phyloP scores from a whole-genome alignment of 2,113 vertebrate genomes.

The Macrotis lagotis region DNA sequence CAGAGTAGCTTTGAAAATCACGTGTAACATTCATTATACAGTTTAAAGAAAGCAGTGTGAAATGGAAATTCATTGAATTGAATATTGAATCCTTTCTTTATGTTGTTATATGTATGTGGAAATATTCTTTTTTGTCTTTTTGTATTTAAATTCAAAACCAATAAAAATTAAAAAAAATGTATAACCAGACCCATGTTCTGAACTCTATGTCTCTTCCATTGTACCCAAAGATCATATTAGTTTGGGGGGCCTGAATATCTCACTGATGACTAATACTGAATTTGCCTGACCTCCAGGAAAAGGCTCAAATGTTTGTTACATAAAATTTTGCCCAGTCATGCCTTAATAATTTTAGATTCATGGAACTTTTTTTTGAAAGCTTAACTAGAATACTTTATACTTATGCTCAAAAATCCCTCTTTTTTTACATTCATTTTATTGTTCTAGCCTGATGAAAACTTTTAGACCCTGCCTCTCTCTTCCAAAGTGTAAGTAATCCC shows the following conservation, averaged over 20 bases:
- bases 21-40: too few relatives aligned
- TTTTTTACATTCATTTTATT: neutral
- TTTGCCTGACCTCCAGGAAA: neutral
- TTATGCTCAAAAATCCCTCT: neutral
- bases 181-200: neutral
- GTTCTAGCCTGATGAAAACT: neutral
- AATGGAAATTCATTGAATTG: neutral
- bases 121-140: neutral
- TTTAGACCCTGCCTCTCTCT: neutral
- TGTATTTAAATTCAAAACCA: neutral
- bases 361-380: neutral
- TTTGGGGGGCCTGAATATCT: neutral
- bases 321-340: neutral
- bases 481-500: neutral
- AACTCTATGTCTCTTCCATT: neutral
- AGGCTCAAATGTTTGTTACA: neutral
- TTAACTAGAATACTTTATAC: neutral
- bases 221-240: neutral
- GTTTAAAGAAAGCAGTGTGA: too few relatives aligned
- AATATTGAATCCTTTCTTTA: neutral
- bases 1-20: too few relatives aligned
- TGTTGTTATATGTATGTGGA: neutral
- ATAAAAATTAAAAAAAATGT: neutral
- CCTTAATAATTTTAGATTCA: neutral
- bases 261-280: neutral